Percentiles rank a stretch among this genome's conserved stretches.
Evolutionary conservation across 64 coral and sea anemone genomes (phyloP).

Genomic region (Montipora capricornis): DNA sequence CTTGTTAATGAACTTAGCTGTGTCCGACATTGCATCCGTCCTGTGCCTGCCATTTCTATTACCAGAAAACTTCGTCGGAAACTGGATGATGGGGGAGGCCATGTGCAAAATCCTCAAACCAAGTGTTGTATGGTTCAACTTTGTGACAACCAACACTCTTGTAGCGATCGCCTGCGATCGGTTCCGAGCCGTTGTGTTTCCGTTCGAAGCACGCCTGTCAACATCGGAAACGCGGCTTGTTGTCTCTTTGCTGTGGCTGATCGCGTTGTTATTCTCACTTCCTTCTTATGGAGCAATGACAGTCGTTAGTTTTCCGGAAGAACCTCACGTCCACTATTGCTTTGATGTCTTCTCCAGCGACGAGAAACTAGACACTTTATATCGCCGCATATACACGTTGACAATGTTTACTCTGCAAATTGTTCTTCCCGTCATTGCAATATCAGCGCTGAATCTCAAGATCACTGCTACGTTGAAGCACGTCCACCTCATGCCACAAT

Average conservation of each 20-base stretch:
- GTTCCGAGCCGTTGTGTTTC: slow-evolving; percentile 81
- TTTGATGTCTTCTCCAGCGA: slow-evolving; percentile 68
- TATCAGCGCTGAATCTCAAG: slow-evolving; percentile 68
- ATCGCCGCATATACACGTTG: slow-evolving; percentile 55
- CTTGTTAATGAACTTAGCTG: slow-evolving; percentile 77
- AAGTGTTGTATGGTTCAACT: slow-evolving; percentile 76
- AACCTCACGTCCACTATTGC: slow-evolving; percentile 9
- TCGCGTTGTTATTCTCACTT: slow-evolving; percentile 71
- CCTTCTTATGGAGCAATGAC: slow-evolving; percentile 67
- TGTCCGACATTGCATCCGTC: slow-evolving; percentile 71
- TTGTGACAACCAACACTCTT: slow-evolving; percentile 91
- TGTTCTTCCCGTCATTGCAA: slow-evolving; percentile 65
- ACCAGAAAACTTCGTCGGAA: slow-evolving; percentile 4
- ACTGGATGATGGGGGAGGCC: slow-evolving; percentile 75
- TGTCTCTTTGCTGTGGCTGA: slow-evolving; percentile 66
- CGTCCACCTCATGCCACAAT: slow-evolving; percentile 49
- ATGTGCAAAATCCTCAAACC: slow-evolving; percentile 93
- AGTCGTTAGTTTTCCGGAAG: background rate
- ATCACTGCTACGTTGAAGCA: slow-evolving; percentile 72
- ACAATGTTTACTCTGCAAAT: slow-evolving; percentile 75
- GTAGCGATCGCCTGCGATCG: slow-evolving; percentile 90
- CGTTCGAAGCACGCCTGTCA: slow-evolving; percentile 78
- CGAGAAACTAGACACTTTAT: slow-evolving; percentile 23
- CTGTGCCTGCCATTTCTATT: slow-evolving; percentile 77
- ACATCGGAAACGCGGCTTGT: slow-evolving; percentile 71